phyloP scores from a whole-genome alignment of 2,797 vertebrate species.

The Rachycentron canadum region DNA sequence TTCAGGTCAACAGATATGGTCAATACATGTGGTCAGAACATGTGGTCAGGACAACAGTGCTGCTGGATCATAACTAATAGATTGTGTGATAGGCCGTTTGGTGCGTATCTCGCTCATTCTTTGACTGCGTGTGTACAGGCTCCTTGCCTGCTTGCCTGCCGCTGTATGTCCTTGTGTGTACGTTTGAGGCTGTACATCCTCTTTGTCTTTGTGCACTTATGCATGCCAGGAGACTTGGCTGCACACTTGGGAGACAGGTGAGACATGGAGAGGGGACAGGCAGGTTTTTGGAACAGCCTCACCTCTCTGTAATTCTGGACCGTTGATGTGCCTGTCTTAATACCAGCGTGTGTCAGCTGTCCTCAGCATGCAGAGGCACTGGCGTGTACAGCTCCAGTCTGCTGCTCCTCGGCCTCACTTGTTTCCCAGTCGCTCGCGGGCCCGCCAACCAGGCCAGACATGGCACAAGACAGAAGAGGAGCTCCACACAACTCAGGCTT shows the following conservation, averaged over 20 bases:
- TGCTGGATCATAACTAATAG: conserved; percentile 71
- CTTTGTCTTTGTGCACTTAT: conserved; percentile 66
- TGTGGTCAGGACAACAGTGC: conserved; percentile 78
- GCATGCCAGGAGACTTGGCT: conserved; percentile 74
- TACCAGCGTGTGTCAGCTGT: conserved; percentile 86
- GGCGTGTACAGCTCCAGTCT: conserved; percentile 88
- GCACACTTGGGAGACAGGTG: conserved; percentile 80
- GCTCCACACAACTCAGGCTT: conserved; percentile 57
- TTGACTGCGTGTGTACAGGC: neutral
- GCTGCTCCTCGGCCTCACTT: conserved; percentile 70
- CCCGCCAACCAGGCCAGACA: conserved; percentile 67
- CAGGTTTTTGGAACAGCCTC: conserved; percentile 73
- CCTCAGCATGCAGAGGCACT: conserved; percentile 84
- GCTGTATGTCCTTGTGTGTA: conserved; percentile 22
- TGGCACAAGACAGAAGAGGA: conserved; percentile 59
- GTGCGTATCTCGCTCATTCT: neutral
- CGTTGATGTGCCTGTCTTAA: conserved; percentile 82
- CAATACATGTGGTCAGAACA: conserved; percentile 80
- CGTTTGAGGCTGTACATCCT: conserved; percentile 44
- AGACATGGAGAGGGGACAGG: conserved; percentile 76
- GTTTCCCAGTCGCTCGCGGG: conserved; percentile 65
- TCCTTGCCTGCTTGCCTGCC: conserved; percentile 17
- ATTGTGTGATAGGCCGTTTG: conserved; percentile 39
- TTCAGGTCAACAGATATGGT: conserved; percentile 80
- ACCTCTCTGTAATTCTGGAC: conserved; percentile 72